A percentile compares a stretch with the other conserved stretches of the same genome.
Evolutionary conservation across 2,797 vertebrate genomes (phyloP).

Genomic region (Graptemys geographica): DNA sequence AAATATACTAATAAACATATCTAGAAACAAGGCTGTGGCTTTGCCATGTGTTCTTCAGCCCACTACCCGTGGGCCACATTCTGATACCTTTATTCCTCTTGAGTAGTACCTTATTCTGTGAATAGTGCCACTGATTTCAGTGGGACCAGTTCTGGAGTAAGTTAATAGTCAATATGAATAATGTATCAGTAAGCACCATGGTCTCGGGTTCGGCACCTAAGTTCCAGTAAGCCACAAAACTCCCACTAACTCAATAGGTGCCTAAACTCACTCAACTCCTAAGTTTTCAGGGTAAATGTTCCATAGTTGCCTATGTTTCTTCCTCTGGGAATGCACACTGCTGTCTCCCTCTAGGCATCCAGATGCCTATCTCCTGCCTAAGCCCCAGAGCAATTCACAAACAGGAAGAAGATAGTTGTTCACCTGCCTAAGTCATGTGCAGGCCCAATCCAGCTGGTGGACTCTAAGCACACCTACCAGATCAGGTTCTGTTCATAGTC

Average conservation of each 20-base stretch:
- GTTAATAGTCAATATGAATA: background rate
- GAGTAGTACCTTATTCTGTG: background rate
- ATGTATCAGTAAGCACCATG: background rate
- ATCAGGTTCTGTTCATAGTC: background rate
- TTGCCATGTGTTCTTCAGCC: background rate
- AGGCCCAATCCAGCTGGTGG: background rate
- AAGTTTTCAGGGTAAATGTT: background rate
- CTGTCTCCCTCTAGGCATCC: background rate
- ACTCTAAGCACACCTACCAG: background rate
- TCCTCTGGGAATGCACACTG: background rate
- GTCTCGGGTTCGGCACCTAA: background rate
- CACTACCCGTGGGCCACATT: background rate
- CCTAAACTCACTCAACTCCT: background rate
- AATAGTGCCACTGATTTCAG: background rate
- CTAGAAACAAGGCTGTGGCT: background rate
- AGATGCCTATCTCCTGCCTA: too few species aligned
- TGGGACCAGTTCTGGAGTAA: background rate
- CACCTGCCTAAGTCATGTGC: background rate
- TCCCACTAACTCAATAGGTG: background rate
- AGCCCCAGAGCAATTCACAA: background rate
- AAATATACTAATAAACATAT: background rate
- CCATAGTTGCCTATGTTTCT: background rate
- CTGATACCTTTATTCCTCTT: background rate
- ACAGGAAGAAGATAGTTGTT: background rate
- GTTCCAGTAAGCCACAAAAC: background rate